Evolutionary conservation across 2,888 invertebrate species (phyloP), one percentile per base, ranked within the genome.

Genomic region (Acronicta aceris): DNA sequence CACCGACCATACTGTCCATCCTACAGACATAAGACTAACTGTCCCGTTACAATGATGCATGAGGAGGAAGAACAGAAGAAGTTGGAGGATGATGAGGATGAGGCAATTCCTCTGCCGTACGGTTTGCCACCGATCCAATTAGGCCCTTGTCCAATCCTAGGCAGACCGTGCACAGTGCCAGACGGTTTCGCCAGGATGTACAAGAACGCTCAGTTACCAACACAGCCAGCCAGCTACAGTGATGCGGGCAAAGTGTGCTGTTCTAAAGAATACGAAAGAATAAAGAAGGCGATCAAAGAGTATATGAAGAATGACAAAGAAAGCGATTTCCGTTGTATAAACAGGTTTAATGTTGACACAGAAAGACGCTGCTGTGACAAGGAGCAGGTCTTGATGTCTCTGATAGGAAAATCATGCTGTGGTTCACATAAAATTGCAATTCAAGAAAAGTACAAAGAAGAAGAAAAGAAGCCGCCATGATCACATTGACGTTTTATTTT

Each of bases 101-200:
- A 88, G 65, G 67, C 83, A 0, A 88, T 91, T 60, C 88, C 91
- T 33, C 74, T 94, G 40, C 94, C 94, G 1, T 94, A 94, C 61
- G 94, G 94, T 1, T 75, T 94, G 17, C 94, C 94, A 1, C 94
- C 93, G 1, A 89, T 94, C 47, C 80, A 86, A 50, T 87, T 94
- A 2, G 93, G 93, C 5, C 94, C 94, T n/a, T 94, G 94, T 81
- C 93, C 94, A 48, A 87, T 94, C 9, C 73, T 93, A 71, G 94
- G 94, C 33, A 87, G 91, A 71, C 94, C 94, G 13, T 94, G 94
- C 60, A 76, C 89, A 13, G 88, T 89, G 1, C 91, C 94, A 13
- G 94, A 94, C 61, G 94, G 94, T 16, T 94, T 93, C 56, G 89
- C 93, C 15, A 90, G 88, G 67, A 94, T 94, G 94, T 94, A 94